phyloP scores from a whole-genome alignment of 2,113 vertebrate genomes.

The Halichoeres trimaculatus region DNA sequence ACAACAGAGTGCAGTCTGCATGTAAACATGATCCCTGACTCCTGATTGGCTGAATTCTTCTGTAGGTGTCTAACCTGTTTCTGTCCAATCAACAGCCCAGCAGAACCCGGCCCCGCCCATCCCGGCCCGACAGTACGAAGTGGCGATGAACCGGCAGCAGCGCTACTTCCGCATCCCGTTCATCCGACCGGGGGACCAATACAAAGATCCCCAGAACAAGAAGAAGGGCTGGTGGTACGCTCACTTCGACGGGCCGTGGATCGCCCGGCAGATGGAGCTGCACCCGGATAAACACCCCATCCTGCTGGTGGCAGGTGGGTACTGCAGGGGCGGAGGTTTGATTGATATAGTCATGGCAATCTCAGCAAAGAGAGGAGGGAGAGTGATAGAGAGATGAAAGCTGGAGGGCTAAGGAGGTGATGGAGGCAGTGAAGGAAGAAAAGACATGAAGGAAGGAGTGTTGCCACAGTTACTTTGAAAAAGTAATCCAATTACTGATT shows the following conservation, averaged over 20 bases:
- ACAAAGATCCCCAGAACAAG: slow-evolving; percentile 93
- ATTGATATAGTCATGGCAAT: no score
- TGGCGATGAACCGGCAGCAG: slow-evolving; percentile 90
- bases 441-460: no score
- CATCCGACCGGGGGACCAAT: slow-evolving; percentile 93
- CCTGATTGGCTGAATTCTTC: background rate
- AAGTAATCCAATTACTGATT: no score
- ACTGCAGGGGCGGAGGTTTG: background rate
- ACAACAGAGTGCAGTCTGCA: slow-evolving; percentile 4
- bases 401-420: background rate
- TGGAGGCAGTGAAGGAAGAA: no score
- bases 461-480: no score
- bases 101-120: slow-evolving; percentile 87
- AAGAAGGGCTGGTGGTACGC: slow-evolving; percentile 99
- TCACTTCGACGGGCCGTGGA: slow-evolving; percentile 97
- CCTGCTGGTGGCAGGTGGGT: slow-evolving; percentile 94
- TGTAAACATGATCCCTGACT: slow-evolving; percentile 30
- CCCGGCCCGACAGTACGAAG: slow-evolving; percentile 87
- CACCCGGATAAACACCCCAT: slow-evolving; percentile 97
- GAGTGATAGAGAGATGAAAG: background rate
- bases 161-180: slow-evolving; percentile 98
- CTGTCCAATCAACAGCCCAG: slow-evolving; percentile 82
- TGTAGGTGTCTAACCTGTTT: background rate
- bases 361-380: no score
- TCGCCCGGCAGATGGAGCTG: slow-evolving; percentile 97